phyloP scores from a whole-genome alignment of 2,888 invertebrate species.

The Laothoe populi region DNA sequence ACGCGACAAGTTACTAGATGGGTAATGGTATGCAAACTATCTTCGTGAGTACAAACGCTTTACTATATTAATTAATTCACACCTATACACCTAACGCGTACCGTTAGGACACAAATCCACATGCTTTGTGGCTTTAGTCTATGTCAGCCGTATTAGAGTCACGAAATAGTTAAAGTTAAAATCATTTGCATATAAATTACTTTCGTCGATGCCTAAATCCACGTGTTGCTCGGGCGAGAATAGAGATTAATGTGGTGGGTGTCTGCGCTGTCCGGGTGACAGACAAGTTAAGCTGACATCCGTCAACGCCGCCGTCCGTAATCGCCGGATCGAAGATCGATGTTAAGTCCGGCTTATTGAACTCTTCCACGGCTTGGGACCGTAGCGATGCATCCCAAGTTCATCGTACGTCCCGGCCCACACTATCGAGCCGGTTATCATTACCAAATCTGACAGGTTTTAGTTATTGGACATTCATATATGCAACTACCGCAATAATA shows the following conservation, averaged over 20 bases:
- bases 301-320: slow-evolving; percentile 79
- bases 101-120: slow-evolving; percentile 61
- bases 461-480: slow-evolving; percentile 60
- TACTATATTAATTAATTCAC: slow-evolving; percentile 50
- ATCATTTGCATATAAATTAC: slow-evolving; percentile 84
- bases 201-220: slow-evolving; percentile 80
- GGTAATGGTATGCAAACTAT: slow-evolving; percentile 21
- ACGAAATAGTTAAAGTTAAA: slow-evolving; percentile 78
- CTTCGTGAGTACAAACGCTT: slow-evolving; percentile 27
- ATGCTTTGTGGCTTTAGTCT: slow-evolving; percentile 59
- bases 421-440: slow-evolving; percentile 65
- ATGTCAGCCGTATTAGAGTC: slow-evolving; percentile 72
- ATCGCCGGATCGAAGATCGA: slow-evolving; percentile 81
- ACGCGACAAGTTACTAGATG: slow-evolving; percentile 12
- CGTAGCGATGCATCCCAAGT: slow-evolving; percentile 61
- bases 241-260: slow-evolving; percentile 82
- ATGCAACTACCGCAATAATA: slow-evolving; percentile 49
- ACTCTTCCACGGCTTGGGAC: slow-evolving; percentile 72
- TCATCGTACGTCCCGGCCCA: slow-evolving; percentile 61
- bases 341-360: slow-evolving; percentile 81
- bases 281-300: slow-evolving; percentile 83
- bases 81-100: slow-evolving; percentile 50
- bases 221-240: slow-evolving; percentile 80
- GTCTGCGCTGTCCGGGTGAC: slow-evolving; percentile 72
- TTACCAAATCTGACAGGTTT: slow-evolving; percentile 71